phyloP scores from a whole-genome alignment of 2,113 vertebrate species.

The Tenebrosternarchus preto region DNA sequence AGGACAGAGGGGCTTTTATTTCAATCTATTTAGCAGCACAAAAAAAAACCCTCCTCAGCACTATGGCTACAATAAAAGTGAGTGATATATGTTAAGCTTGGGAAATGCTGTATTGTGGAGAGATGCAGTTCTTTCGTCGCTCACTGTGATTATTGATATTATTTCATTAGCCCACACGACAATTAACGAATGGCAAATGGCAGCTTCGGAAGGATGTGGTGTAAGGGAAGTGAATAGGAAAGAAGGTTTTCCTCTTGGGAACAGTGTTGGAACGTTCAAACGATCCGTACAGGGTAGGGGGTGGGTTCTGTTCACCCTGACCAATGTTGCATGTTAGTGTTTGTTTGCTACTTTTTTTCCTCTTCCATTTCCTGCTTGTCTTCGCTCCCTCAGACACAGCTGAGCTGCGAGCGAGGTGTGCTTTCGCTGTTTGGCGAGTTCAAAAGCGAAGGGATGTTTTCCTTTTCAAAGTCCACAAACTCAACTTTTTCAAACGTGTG shows the following conservation, averaged over 20 bases:
- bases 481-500: slow-evolving; percentile 71
- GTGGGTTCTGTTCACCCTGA: slow-evolving; percentile 31
- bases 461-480: slow-evolving; percentile 71
- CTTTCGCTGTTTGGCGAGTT: slow-evolving; percentile 69
- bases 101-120: background rate
- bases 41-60: background rate
- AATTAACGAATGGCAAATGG: slow-evolving; percentile 21
- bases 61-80: slow-evolving; percentile 4
- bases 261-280: slow-evolving; percentile 34
- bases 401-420: slow-evolving; percentile 55
- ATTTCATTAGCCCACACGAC: background rate
- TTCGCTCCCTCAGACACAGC: slow-evolving; percentile 52
- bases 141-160: background rate
- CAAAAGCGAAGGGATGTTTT: slow-evolving; percentile 63
- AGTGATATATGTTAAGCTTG: background rate
- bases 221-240: background rate
- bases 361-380: slow-evolving; percentile 20
- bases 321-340: slow-evolving; percentile 51
- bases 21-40: slow-evolving; percentile 28
- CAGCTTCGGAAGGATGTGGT: slow-evolving; percentile 19
- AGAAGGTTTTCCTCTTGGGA: slow-evolving; percentile 27
- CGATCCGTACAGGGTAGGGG: slow-evolving; percentile 11
- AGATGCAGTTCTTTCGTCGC: background rate
- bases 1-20: slow-evolving; percentile 19
- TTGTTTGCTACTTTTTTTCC: slow-evolving; percentile 56